A percentile compares a stretch with the other conserved stretches of the same genome.
Conservation (phyloP, 2,888 invertebrate genomes). For the Ectropis crepuscularia region DNA sequence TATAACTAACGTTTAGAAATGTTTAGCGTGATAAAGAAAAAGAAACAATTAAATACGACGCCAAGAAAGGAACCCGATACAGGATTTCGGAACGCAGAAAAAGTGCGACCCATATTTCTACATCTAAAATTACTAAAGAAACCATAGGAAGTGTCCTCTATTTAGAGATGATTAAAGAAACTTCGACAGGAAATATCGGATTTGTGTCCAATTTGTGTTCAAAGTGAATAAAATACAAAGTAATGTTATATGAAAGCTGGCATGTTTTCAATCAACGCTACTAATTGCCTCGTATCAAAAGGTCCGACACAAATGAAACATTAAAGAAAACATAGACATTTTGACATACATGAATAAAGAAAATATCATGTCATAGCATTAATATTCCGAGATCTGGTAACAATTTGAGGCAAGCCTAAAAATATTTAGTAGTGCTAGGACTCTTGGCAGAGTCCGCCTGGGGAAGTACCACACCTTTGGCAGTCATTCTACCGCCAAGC, state of each 20-base stretch:
- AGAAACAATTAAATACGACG: neutral
- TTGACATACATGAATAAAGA: no score
- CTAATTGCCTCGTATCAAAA: slow-evolving; percentile 7
- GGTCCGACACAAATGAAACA: neutral
- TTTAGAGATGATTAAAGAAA: slow-evolving; percentile 30
- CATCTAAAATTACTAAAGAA: slow-evolving; percentile 15
- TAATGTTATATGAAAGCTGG: slow-evolving; percentile 2
- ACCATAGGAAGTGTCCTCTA: slow-evolving; percentile 15
- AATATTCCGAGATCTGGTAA: no score
- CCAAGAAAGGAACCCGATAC: slow-evolving; percentile 11
- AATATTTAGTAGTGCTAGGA: no score
- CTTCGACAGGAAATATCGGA: slow-evolving; percentile 27
- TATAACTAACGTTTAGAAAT: neutral
- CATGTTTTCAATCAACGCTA: slow-evolving; percentile 2
- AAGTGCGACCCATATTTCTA: slow-evolving; percentile 11
- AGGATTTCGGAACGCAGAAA: slow-evolving; percentile 4
- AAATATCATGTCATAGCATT: no score
- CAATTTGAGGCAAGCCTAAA: no score
- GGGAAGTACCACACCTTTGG: no score
- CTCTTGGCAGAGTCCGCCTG: no score
- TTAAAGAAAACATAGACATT: no score
- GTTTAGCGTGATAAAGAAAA: neutral
- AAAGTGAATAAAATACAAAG: neutral
- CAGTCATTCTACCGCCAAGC: no score
- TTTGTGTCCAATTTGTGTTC: slow-evolving; percentile 24